A percentile compares a stretch with the other conserved stretches of the same genome.
Conservation (phyloP, 2,113 vertebrate species). For the Zonotrichia leucophrys region DNA sequence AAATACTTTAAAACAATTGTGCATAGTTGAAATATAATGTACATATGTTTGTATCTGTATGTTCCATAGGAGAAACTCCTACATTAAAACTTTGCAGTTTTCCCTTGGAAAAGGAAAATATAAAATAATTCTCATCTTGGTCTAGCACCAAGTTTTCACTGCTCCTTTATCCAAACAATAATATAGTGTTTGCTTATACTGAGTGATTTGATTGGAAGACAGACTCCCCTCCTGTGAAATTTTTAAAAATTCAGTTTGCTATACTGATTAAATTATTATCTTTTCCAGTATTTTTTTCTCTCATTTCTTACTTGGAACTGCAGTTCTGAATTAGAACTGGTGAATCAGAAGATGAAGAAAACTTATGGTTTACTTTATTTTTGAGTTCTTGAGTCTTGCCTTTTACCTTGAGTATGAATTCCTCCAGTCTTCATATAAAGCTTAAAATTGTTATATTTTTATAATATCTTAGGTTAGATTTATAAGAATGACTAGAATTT, state of each 20-base stretch:
- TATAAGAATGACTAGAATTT: not conserved
- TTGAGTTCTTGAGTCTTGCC: not conserved
- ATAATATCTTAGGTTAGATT: not conserved
- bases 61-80: not conserved
- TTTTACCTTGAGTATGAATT: not conserved
- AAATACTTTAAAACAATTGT: not conserved
- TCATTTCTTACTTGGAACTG: not conserved
- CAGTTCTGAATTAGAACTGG: not conserved
- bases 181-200: not conserved
- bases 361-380: not conserved
- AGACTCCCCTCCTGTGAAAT: not conserved
- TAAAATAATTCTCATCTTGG: not conserved
- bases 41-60: not conserved
- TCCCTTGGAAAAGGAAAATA: not conserved
- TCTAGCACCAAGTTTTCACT: not conserved
- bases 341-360: not conserved
- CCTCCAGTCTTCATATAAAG: not conserved
- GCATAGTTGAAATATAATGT: not conserved
- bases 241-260: not conserved
- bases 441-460: not conserved
- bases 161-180: not conserved
- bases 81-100: not conserved
- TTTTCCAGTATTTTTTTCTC: not conserved
- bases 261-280: not conserved
- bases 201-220: not conserved